phyloP scores from a whole-genome alignment of 1,140 invertebrate species.

The Pogonognathellus flavescens region DNA sequence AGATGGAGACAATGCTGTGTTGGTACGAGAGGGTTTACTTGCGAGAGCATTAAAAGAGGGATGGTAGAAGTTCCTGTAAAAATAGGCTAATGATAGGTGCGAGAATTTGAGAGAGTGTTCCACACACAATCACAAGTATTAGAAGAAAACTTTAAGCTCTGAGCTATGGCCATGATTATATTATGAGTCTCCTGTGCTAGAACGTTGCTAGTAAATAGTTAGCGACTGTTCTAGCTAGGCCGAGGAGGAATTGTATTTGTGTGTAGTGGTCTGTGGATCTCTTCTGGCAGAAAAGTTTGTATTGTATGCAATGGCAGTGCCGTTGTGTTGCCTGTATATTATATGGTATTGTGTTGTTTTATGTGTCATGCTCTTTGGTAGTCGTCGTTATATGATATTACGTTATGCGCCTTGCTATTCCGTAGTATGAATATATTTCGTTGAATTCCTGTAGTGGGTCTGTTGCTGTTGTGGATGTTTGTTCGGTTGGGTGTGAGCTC shows the following conservation, averaged over 20 bases:
- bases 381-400: no score
- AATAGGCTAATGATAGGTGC: constrained; percentile 48
- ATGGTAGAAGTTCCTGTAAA: constrained; percentile 1
- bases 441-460: background rate
- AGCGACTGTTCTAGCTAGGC: no score
- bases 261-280: constrained; percentile 12
- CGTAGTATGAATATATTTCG: background rate
- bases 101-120: background rate
- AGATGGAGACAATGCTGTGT: constrained; percentile 2
- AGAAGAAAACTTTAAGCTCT: no score
- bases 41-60: background rate
- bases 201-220: no score
- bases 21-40: background rate
- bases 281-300: constrained; percentile 23
- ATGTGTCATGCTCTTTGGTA: background rate
- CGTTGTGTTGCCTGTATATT: background rate
- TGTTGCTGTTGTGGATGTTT: constrained; percentile 32
- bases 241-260: no score
- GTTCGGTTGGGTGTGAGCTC: constrained; percentile 39
- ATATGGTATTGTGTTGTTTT: background rate
- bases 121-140: no score
- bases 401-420: no score
- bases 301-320: background rate
- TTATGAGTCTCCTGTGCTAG: no score
- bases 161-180: no score